Evolutionary conservation across 53 echinoderm and acorn worm genomes (phyloP), one percentile per base, ranked within the genome.

Genomic region (Mesocentrotus franciscanus): DNA sequence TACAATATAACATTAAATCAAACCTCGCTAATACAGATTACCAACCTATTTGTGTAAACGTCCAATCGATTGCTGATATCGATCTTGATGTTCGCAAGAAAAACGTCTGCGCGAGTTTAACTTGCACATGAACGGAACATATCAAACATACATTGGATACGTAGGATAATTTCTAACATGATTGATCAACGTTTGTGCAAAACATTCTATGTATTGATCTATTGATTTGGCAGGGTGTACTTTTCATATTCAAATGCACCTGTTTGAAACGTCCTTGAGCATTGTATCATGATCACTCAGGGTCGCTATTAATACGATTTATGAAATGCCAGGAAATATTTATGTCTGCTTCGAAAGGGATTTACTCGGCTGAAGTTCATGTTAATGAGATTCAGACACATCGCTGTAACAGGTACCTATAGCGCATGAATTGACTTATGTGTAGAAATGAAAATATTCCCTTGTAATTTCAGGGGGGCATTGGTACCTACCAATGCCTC

Each of bases 141-240:
- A 87, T n/a, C 11, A 58, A 87, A 87, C 87, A 87, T 27, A 58
- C 58, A 87, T 49, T 15, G 12, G 27, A 58, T 20, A 81, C 39
- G 42, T 9, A 81, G 36, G n/a, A 10, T 56, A 57, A 59, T 59
- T 59, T 35, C 56, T 58, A 15, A 56, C 1, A 4, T 87, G 87
- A 57, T 87, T 57, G 87, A 87, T 87, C 7, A 58, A 9, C 27
- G 58, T 58, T 27, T 58, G 87, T 87, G 84, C 29, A 9, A 78
- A 9, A 78, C 9, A 39, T 49, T 20, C 58, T 10, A 58, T 87
- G 12, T 57, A 87, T 87, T 58, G 58, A 87, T 87, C 27, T 87
- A 87, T 87, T 55, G 87, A 58, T 56, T 87, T 87, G 27, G 27
- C 12, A 57, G 26, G 32, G 58, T 87, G 87, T 58, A 87, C 87